phyloP scores from a whole-genome alignment of 2,797 vertebrate species.

The Sebastes vulpes region DNA sequence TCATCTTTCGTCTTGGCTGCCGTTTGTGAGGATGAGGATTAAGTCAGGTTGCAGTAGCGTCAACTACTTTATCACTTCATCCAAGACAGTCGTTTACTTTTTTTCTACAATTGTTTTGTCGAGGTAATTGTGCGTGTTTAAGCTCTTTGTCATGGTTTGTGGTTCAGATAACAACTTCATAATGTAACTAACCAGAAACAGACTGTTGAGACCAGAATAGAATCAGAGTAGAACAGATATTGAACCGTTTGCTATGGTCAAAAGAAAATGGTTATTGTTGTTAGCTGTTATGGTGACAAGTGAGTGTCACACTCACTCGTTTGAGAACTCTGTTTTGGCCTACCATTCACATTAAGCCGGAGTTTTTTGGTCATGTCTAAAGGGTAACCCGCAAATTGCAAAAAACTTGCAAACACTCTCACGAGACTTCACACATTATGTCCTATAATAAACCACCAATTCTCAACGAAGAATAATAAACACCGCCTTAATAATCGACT shows the following conservation, averaged over 20 bases:
- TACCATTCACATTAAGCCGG: no score
- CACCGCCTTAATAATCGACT: background rate
- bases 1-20: background rate
- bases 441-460: background rate
- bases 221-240: no score
- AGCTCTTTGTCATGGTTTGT: background rate
- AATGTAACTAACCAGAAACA: background rate
- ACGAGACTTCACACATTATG: background rate
- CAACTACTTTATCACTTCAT: conserved; percentile 13
- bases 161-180: background rate
- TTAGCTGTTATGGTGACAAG: no score
- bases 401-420: no score
- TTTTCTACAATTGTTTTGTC: background rate
- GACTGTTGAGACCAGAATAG: background rate
- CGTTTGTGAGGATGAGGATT: conserved; percentile 7
- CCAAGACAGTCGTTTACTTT: background rate
- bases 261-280: no score
- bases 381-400: no score
- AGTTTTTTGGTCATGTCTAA: no score
- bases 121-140: background rate
- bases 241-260: no score
- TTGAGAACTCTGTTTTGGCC: no score
- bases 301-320: no score
- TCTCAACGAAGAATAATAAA: background rate
- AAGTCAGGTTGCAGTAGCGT: background rate